Percentiles rank a stretch among this genome's conserved stretches.
Conservation (phyloP, 2,888 invertebrate genomes). For the Girardia tigrina region DNA sequence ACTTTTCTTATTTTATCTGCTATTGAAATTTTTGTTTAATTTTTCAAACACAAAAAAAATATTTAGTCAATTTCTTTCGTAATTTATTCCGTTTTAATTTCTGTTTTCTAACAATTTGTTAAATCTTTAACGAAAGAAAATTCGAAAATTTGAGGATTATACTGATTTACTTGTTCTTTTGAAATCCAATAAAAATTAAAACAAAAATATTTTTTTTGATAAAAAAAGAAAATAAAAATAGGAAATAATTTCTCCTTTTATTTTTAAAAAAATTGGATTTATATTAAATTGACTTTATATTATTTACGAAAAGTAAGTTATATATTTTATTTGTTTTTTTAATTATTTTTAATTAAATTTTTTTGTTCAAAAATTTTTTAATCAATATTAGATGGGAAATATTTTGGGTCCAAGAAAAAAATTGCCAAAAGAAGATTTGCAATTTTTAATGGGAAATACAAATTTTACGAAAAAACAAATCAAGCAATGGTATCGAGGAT, state of each 20-base stretch:
- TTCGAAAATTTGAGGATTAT: too few species aligned
- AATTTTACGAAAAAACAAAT: slow-evolving; percentile 95
- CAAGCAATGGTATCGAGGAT: slow-evolving; percentile 99
- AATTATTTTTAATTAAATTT: background rate
- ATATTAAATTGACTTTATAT: background rate
- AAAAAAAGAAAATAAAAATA: background rate
- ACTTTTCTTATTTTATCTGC: too few species aligned
- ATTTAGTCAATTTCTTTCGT: background rate
- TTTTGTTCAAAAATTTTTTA: background rate
- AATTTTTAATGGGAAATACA: slow-evolving; percentile 90
- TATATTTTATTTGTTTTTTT: background rate
- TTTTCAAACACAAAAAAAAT: background rate
- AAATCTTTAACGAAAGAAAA: too few species aligned
- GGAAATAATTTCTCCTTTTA: background rate
- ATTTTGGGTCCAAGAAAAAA: slow-evolving; percentile 53
- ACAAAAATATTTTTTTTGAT: background rate
- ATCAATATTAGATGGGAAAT: slow-evolving; percentile 41
- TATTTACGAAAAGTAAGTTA: background rate
- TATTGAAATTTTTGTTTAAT: background rate
- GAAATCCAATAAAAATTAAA: background rate
- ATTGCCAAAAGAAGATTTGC: slow-evolving; percentile 92
- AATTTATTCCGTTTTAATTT: too few species aligned
- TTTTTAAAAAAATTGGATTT: background rate
- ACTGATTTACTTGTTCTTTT: too few species aligned
- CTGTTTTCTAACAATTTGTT: too few species aligned